Evolutionary conservation across 2,797 vertebrate species (phyloP), one percentile per base, ranked within the genome.

Genomic region (Malurus splendens): DNA sequence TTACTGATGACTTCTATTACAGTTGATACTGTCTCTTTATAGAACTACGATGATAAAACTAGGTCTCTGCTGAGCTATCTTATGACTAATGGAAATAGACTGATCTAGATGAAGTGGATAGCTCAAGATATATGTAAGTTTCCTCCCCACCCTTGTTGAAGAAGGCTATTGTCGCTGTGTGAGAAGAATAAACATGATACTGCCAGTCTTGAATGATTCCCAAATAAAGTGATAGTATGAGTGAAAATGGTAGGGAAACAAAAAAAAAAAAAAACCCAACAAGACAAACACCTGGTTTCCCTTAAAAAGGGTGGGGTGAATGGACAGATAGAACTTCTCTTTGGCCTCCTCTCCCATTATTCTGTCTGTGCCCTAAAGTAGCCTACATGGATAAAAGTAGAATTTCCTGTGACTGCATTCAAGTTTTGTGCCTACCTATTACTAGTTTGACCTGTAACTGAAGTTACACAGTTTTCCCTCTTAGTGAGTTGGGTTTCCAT

Each of bases 241-340:
- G 6, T 55, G 30, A 68, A 61, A 41, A 72, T 56, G 12, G 18
- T 10, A 41, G 12, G 14, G 4, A 36, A 77, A 55, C 28, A 39
- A 14, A 15, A 20, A 45, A 41, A 33, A n/a, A 6, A 0, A 41
- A n/a, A 33, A 7, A 0, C 2, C 4, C 27, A 32, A 12, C 18
- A 42, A n/a, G 57, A 50, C 14, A 27, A 65, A 23, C 19, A 56
- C 19, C 13, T 64, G 2, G 2, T 42, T 56, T 60, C 28, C 10
- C 22, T 52, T 55, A 51, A 12, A n/a, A 33, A 38, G 22, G 39
- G 6, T 4, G 5, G 14, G 20, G 18, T 30, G 4, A 38, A 48
- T 12, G 30, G 30, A 48, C 6, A 60, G 44, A 14, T 2, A 50
- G 14, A 39, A 65, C 18, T 81, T 75, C 5, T 16, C 7, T 62